Evolutionary conservation across 2,113 vertebrate species (phyloP).

Genomic region (Crotalus tigris): DNA sequence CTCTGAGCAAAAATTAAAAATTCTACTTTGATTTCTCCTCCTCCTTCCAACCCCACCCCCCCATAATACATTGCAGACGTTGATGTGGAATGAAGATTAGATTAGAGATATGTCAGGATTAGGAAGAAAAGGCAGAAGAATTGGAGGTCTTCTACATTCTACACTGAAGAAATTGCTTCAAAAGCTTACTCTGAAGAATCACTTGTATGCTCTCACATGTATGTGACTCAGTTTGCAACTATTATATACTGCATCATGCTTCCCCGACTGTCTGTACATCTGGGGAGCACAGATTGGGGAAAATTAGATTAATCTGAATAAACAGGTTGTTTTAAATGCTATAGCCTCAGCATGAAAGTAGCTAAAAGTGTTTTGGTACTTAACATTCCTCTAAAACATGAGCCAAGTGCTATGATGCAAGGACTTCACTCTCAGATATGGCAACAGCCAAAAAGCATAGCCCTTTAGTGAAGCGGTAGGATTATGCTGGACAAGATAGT

Average conservation of each 20-base stretch:
- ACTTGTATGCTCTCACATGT: background rate
- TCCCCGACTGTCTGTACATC: background rate
- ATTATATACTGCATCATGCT: background rate
- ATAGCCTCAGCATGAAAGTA: background rate
- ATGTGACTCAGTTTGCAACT: background rate
- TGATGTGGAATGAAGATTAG: background rate
- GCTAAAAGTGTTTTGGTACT: background rate
- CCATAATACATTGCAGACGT: background rate
- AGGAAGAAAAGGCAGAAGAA: background rate
- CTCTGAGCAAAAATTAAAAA: background rate
- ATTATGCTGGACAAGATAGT: background rate
- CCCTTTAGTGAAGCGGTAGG: background rate
- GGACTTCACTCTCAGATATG: background rate
- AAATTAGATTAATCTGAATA: background rate
- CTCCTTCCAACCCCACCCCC: background rate
- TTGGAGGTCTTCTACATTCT: background rate
- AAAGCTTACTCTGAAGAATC: background rate
- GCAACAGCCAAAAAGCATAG: background rate
- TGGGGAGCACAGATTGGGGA: background rate
- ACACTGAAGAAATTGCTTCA: background rate
- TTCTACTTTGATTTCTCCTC: background rate
- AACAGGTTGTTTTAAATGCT: background rate
- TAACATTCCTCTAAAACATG: background rate
- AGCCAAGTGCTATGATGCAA: background rate
- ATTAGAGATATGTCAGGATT: background rate